Evolutionary conservation across 35 echinoderm and acorn worm genomes (phyloP).

Genomic region (Lytechinus pictus): DNA sequence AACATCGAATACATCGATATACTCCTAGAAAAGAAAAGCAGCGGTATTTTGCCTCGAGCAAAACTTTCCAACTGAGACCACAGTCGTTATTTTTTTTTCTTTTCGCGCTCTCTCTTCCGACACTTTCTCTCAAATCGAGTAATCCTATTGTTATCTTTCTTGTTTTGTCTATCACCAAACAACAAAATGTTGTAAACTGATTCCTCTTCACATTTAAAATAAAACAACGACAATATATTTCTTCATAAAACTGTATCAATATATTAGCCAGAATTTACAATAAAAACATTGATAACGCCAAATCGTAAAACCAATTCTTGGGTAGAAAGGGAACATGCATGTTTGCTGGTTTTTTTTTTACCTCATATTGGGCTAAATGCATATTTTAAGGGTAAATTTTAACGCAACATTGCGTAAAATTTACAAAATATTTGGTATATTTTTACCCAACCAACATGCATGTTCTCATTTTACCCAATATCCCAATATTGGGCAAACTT

Average conservation of each 20-base stretch:
- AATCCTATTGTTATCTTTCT: slow-evolving; percentile 18
- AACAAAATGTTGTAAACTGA: background rate
- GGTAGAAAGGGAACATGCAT: too few species aligned
- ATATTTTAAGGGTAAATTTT: too few species aligned
- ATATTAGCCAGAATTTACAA: too few species aligned
- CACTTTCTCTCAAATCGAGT: background rate
- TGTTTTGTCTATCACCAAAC: background rate
- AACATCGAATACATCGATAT: slow-evolving; percentile 25
- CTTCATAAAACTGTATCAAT: background rate
- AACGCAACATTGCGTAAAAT: too few species aligned
- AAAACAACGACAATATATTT: background rate
- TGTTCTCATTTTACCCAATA: too few species aligned
- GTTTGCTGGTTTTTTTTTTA: too few species aligned
- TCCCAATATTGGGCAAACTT: too few species aligned
- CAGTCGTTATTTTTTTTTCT: background rate
- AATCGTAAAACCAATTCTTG: too few species aligned
- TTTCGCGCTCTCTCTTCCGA: slow-evolving; percentile 3
- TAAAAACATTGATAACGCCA: too few species aligned
- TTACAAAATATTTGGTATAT: too few species aligned
- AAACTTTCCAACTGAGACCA: background rate
- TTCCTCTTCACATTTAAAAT: background rate
- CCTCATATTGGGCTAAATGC: too few species aligned
- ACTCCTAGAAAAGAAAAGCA: background rate
- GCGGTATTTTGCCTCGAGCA: slow-evolving; percentile 19
- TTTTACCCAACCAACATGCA: too few species aligned